Base-by-base conservation (phyloP, 2,797 vertebrate genomes). In the Typhlichthys eigenmanni region DNA sequence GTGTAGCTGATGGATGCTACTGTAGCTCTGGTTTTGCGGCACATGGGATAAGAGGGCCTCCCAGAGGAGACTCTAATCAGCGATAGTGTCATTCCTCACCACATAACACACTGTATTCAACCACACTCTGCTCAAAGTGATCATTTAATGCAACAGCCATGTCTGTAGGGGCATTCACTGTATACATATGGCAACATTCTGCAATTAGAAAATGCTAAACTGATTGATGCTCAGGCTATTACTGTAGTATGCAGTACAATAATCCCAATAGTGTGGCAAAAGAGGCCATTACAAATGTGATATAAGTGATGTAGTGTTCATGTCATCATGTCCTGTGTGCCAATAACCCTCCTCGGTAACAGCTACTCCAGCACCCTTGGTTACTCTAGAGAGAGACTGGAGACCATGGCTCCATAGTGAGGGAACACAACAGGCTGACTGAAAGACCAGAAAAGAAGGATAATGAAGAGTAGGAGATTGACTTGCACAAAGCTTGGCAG, bases 261-360 rank as follows among this genome's bases (percentile, higher is more conserved):
- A 14, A 51, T 51, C 49, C 8, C 12, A 52, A 1, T 29, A 5
- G 3, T 53, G 19, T 53, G 51, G 19, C 7, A 38, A 8, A 53
- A 29, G 51, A 29, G 12, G 51, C 51, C 19, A 13, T 24, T 47
- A 50, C 24, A 51, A 24, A 29, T 7, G 32, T 43, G 38, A 45
- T 7, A 34, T 24, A 29, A 19, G 34, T 38, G 34, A 1, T 2
- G 2, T 6, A 13, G 45, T 34, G 57, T 43, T 54, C 9, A 24
- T 58, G 50, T 59, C 17, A 56, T 69, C 48, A 60, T 58, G 13
- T 52, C 43, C 17, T 64, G 43, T 47, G 61, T 24, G 17, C 4
- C n/a, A 55, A 55, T 62, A 24, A 64, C 11, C 51, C 57, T 59
- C 57, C 57, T 24, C 29, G 3, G 13, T 12, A 58, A 17, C 17